Evolutionary conservation across 2,888 invertebrate genomes (phyloP).

Genomic region (Colostygia pectinataria): DNA sequence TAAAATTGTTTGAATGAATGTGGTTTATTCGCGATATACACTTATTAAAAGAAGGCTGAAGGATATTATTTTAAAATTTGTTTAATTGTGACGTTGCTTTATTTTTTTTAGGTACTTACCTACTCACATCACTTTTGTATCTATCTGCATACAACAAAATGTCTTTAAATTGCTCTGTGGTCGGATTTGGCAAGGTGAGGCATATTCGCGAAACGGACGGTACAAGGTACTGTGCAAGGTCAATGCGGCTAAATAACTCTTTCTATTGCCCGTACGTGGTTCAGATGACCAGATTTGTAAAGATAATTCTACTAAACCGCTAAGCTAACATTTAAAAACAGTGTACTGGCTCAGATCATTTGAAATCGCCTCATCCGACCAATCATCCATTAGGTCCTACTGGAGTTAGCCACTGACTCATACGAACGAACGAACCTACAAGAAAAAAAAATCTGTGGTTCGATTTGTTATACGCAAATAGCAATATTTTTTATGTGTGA

Average conservation of each 20-base stretch:
- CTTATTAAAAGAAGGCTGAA: no score
- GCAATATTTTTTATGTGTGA: no score
- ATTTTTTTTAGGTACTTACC: not conserved
- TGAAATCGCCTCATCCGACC: no score
- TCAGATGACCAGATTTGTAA: conserved; percentile 31
- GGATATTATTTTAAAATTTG: no score
- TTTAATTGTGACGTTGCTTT: not conserved
- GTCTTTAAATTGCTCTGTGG: conserved; percentile 11
- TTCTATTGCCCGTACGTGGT: conserved; percentile 41
- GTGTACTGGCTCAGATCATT: no score
- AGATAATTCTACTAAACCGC: conserved; percentile 9
- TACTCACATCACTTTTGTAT: not conserved
- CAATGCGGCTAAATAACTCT: conserved; percentile 33
- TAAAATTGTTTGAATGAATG: no score
- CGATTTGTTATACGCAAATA: no score
- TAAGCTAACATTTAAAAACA: conserved; percentile 2
- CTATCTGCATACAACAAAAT: not conserved
- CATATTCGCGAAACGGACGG: conserved; percentile 43
- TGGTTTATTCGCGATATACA: no score
- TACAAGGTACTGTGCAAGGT: conserved; percentile 44
- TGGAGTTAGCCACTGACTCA: no score
- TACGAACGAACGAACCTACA: no score
- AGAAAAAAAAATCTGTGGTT: no score
- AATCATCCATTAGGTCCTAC: no score
- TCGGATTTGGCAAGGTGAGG: conserved; percentile 52